A percentile compares a stretch with the other conserved stretches of the same genome.
Conservation (phyloP, 2,797 vertebrate species). For the Dermochelys coriacea region DNA sequence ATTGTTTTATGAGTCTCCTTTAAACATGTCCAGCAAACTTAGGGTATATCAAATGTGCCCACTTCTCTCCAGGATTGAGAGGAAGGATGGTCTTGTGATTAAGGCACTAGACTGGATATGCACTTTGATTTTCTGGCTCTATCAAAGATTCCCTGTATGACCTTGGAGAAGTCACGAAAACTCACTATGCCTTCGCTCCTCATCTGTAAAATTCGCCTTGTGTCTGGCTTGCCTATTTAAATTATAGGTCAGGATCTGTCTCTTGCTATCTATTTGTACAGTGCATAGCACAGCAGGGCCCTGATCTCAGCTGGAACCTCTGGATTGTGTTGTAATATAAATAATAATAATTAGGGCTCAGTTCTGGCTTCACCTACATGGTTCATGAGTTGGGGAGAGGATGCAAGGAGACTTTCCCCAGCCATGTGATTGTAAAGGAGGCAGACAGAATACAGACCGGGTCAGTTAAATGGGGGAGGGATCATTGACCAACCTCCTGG, state of each 20-base stretch:
- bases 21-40: not conserved
- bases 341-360: not conserved
- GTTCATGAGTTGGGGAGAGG: not conserved
- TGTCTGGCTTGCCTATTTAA: not conserved
- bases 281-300: not conserved
- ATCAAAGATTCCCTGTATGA: not conserved
- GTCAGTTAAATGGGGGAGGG: not conserved
- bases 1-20: slow-evolving; percentile 16
- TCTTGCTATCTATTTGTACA: not conserved
- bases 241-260: not conserved
- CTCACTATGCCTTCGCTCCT: not conserved
- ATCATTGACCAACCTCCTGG: not conserved
- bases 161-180: not conserved
- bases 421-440: not conserved
- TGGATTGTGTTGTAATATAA: not conserved
- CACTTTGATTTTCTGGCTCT: not conserved
- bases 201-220: not conserved
- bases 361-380: accelerated
- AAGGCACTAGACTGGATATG: not conserved
- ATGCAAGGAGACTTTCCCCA: not conserved
- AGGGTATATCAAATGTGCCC: not conserved
- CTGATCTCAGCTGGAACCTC: not conserved
- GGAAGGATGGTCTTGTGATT: not conserved
- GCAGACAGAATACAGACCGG: not conserved
- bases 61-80: not conserved